A percentile compares a stretch with the other conserved stretches of the same genome.
phyloP scores from a whole-genome alignment of 2,113 vertebrate species.

The Delphinus delphis region DNA sequence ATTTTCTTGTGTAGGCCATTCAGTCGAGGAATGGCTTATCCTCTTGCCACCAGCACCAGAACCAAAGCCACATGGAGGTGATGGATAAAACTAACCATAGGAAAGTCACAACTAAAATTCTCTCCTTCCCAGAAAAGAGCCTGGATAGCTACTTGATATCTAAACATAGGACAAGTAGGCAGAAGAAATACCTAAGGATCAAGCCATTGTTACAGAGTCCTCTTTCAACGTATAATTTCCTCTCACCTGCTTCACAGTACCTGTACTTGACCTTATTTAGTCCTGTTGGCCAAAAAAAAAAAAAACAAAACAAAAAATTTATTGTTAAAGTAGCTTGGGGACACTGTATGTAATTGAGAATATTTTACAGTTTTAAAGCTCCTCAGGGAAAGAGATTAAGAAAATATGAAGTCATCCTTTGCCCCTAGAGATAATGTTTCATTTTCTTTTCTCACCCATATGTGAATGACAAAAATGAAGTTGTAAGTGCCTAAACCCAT shows the following conservation, averaged over 20 bases:
- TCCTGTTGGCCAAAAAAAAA: neutral
- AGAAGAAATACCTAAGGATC: neutral
- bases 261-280: slow-evolving; percentile 8
- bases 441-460: slow-evolving; percentile 21
- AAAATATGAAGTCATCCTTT: slow-evolving; percentile 27
- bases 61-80: neutral
- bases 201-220: neutral
- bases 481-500: neutral
- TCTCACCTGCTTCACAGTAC: neutral
- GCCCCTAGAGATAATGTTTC: slow-evolving; percentile 2
- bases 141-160: neutral
- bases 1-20: neutral
- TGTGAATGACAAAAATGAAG: slow-evolving; percentile 31
- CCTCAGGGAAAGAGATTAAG: slow-evolving; percentile 2
- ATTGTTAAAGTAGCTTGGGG: neutral
- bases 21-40: neutral
- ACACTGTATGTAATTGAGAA: neutral
- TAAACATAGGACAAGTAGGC: neutral
- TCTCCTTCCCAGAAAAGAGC: neutral
- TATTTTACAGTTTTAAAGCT: neutral
- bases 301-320: neutral
- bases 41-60: neutral
- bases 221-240: neutral
- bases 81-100: neutral
- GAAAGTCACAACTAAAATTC: neutral